Evolutionary conservation across 2,113 vertebrate genomes (phyloP).

Genomic region (Epinephelus lanceolatus): DNA sequence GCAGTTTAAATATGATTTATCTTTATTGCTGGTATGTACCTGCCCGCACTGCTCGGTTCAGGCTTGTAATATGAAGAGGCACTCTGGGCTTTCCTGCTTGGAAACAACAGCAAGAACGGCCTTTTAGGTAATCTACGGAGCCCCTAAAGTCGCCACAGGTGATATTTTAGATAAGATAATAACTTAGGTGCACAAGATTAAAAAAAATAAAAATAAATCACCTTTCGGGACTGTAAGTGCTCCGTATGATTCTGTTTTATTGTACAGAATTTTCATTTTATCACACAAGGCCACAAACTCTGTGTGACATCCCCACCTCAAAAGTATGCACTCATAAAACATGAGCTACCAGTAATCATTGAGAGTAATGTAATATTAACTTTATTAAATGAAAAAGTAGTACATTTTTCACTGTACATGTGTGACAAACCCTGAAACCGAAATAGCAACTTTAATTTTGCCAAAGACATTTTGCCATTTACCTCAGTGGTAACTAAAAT

Average conservation of each 20-base stretch:
- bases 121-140: too few species aligned
- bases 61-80: slow-evolving; percentile 1
- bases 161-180: too few species aligned
- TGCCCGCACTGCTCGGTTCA: slow-evolving; percentile 4
- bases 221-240: not conserved
- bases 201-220: too few species aligned
- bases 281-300: not conserved
- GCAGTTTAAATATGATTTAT: slow-evolving; percentile 1
- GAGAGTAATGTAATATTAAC: not conserved
- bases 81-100: not conserved
- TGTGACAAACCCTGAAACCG: not conserved
- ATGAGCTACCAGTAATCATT: not conserved
- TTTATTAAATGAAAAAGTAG: not conserved
- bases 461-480: too few species aligned
- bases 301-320: not conserved
- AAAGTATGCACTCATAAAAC: not conserved
- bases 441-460: not conserved
- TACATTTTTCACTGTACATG: not conserved
- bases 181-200: too few species aligned
- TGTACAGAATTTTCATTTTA: not conserved
- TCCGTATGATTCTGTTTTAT: not conserved
- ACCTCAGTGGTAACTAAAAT: not conserved
- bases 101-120: not conserved
- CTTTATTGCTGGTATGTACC: not conserved
- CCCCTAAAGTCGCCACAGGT: too few species aligned